phyloP scores from a whole-genome alignment of 2,797 vertebrate species.

The Alauda arvensis region DNA sequence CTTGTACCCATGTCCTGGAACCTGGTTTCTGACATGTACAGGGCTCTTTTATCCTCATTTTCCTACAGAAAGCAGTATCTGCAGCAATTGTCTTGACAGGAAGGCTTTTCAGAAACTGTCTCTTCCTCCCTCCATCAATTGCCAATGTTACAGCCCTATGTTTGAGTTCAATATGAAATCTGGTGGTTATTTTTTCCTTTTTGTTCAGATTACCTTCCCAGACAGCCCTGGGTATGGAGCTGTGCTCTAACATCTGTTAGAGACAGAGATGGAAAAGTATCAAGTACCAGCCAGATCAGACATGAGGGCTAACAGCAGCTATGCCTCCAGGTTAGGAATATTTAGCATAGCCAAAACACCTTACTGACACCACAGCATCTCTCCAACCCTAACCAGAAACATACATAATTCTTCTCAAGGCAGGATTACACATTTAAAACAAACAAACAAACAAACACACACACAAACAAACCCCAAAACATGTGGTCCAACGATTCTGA shows the following conservation, averaged over 20 bases:
- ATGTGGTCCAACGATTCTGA: background rate
- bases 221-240: background rate
- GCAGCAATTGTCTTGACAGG: background rate
- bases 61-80: background rate
- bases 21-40: fast-evolving
- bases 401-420: background rate
- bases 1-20: background rate
- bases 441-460: background rate
- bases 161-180: background rate
- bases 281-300: background rate
- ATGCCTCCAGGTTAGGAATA: background rate
- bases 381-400: background rate
- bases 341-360: background rate
- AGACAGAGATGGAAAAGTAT: background rate
- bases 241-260: background rate
- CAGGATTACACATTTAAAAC: background rate
- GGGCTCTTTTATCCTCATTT: background rate
- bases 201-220: background rate
- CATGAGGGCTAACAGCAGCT: background rate
- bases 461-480: background rate
- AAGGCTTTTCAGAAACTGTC: background rate
- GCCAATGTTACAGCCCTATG: fast-evolving
- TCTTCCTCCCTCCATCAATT: background rate
- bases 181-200: background rate
- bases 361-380: background rate